phyloP scores from a whole-genome alignment of 2,888 invertebrate genomes.

The Drosophila nr. medialis region DNA sequence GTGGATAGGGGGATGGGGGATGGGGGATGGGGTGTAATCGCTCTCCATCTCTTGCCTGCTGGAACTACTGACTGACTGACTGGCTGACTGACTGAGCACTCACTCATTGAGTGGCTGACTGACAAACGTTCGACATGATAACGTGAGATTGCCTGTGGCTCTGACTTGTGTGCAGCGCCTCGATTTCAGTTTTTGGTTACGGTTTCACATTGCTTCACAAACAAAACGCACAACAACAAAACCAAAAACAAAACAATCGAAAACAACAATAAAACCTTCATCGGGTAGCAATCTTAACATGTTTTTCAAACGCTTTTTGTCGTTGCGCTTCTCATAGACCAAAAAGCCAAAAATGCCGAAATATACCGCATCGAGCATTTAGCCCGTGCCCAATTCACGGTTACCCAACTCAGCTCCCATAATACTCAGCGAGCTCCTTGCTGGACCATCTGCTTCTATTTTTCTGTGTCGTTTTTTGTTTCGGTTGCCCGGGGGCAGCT shows the following conservation, averaged over 20 bases:
- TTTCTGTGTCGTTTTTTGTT: not conserved
- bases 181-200: slow-evolving; percentile 38
- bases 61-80: slow-evolving; percentile 14
- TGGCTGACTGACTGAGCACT: slow-evolving; percentile 26
- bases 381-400: slow-evolving; percentile 2
- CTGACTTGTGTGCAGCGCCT: slow-evolving; percentile 12
- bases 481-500: slow-evolving; percentile 14
- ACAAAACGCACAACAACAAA: not conserved
- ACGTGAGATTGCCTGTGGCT: slow-evolving; percentile 50
- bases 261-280: not conserved
- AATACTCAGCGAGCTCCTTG: not conserved
- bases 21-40: not conserved
- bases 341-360: not conserved
- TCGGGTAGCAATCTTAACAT: not conserved
- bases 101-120: slow-evolving; percentile 21
- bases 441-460: slow-evolving; percentile 10
- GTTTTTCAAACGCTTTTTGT: slow-evolving; percentile 1
- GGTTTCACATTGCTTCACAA: slow-evolving; percentile 13
- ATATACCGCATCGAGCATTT: slow-evolving; percentile 14
- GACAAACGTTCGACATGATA: slow-evolving; percentile 38
- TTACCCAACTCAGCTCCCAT: slow-evolving; percentile 7
- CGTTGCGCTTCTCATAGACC: slow-evolving; percentile 47
- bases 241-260: not conserved
- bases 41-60: not conserved
- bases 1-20: not conserved